Percentiles rank a stretch among this genome's conserved stretches.
Evolutionary conservation across 2,797 vertebrate genomes (phyloP).

Genomic region (Sciurus carolinensis): DNA sequence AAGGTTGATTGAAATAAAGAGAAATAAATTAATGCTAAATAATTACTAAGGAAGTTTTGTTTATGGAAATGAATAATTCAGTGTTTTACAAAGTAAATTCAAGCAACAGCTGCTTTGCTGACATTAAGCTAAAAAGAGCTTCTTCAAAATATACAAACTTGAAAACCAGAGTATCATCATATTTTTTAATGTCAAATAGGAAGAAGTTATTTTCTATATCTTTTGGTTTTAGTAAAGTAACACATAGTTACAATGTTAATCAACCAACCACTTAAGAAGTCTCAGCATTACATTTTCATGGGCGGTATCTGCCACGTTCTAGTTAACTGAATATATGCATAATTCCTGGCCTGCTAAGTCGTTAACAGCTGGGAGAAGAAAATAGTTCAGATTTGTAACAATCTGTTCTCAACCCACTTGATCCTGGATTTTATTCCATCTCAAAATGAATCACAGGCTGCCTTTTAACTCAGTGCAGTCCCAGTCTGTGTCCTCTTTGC

Average conservation of each 20-base stretch:
- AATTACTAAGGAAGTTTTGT: slow-evolving; percentile 87
- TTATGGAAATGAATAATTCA: slow-evolving; percentile 88
- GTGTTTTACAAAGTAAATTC: slow-evolving; percentile 83
- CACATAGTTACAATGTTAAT: slow-evolving; percentile 5
- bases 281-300: slow-evolving; percentile 5
- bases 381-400: slow-evolving; percentile 75
- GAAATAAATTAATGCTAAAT: slow-evolving; percentile 87
- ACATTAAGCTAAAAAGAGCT: slow-evolving; percentile 81
- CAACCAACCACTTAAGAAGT: neutral
- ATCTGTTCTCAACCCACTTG: slow-evolving; percentile 76
- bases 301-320: slow-evolving; percentile 48
- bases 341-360: slow-evolving; percentile 66
- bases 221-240: slow-evolving; percentile 49
- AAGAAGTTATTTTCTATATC: neutral
- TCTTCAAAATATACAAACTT: slow-evolving; percentile 78
- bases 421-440: slow-evolving; percentile 52
- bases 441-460: slow-evolving; percentile 42
- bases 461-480: neutral
- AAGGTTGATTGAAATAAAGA: slow-evolving; percentile 81
- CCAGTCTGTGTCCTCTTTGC: neutral
- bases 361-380: slow-evolving; percentile 66
- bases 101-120: slow-evolving; percentile 85
- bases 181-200: slow-evolving; percentile 42
- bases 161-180: slow-evolving; percentile 68
- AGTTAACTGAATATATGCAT: slow-evolving; percentile 75